Evolutionary conservation across 2,888 invertebrate genomes (phyloP).

Genomic region (Yponomeuta plumbellus): DNA sequence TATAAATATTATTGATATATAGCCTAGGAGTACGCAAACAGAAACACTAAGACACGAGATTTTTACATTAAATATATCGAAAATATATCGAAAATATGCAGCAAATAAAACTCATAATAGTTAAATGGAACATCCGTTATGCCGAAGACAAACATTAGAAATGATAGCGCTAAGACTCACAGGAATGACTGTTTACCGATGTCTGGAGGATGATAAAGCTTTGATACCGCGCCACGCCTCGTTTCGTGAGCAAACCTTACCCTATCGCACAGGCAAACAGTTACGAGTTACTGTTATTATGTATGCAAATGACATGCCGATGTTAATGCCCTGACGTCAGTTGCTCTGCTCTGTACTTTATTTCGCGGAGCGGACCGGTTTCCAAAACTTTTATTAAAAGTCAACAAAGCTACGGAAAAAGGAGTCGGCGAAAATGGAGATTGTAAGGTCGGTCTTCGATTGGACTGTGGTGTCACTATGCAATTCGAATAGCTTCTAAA

Average conservation of each 20-base stretch:
- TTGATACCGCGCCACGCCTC: not conserved
- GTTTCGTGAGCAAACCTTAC: not conserved
- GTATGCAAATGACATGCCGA: constrained; percentile 7
- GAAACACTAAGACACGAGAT: no score
- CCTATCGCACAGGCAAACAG: not conserved
- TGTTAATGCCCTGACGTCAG: constrained; percentile 7
- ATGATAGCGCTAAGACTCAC: not conserved
- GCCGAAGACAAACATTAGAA: not conserved
- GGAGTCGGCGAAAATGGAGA: not conserved
- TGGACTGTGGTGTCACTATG: no score
- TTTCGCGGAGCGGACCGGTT: not conserved
- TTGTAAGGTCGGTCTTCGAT: not conserved
- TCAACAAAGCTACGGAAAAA: not conserved
- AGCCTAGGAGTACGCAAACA: no score
- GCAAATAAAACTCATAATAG: not conserved
- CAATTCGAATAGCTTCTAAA: no score
- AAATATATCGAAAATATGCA: no score
- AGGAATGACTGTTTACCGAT: not conserved
- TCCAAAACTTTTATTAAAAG: not conserved
- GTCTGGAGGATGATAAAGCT: not conserved
- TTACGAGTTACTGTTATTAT: constrained; percentile 8
- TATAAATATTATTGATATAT: no score
- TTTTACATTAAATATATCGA: no score
- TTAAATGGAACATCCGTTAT: not conserved
- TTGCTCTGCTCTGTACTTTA: not conserved